Base-by-base conservation (phyloP, 2,888 invertebrate species). In the Tribolium freemani region DNA sequence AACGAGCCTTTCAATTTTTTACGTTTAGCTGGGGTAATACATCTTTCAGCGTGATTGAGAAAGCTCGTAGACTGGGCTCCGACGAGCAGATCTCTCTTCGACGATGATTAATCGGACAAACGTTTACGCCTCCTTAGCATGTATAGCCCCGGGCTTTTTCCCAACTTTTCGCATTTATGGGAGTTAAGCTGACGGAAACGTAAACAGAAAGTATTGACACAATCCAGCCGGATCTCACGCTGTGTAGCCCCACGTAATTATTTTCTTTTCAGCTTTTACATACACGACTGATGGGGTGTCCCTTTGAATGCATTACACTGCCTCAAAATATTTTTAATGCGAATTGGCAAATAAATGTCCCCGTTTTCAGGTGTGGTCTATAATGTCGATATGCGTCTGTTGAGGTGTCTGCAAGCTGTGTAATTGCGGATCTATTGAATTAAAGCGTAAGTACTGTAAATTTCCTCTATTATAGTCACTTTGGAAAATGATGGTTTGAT, bases 31-130 rank as follows among this genome's bases (percentile, higher is more conserved):
- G 5, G 46, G 16, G 31, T 38, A 58, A 58, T 69, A 53, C 69
- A 31, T 61, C 69, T 61, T 67, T 67, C 31, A 30, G 26, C 53
- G 46, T 68, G 68, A 68, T 68, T 58, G 50, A 38, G 58, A 48
- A 68, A 68, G 68, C 58, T 57, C 30, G 31, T 58, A 30, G 21
- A 60, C 9, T n/a, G 3, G 9, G 46, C 11, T 54, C 50, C 44
- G 57, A 67, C 67, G 45, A 56, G 10, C 48, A n/a, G 31, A 50
- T 46, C 50, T 57, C 26, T 58, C 30, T 68, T 31, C 48, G 38
- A 58, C 48, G 13, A 57, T 68, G 58, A 68, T 68, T 68, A 68
- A 68, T 68, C 58, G 57, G 38, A 9, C n/a, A 50, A 50, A 53
- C 46, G 45, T 51, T 51, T 31, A 31, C 63, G 50, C 16, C 10